These are phyloP conservation scores for Adela reaumurella DNA, from an alignment of 2,888 invertebrate species.

Conservation along the genomic window DNA sequence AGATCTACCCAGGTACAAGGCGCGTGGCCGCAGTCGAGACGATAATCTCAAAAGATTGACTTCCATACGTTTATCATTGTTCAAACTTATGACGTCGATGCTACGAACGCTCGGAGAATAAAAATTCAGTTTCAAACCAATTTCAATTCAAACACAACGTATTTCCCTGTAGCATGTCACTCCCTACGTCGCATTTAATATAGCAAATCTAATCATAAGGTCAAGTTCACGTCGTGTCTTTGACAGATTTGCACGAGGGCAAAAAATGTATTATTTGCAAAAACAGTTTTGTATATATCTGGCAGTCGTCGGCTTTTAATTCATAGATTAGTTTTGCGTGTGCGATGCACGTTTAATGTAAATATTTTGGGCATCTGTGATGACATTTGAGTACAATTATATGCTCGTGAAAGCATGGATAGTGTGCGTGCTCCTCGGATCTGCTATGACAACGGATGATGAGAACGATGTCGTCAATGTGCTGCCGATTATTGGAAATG, in stretches of 20 bases:
- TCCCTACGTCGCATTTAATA: not conserved
- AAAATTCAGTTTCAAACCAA: not conserved
- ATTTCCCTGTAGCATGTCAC: not conserved
- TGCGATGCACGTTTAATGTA: no score
- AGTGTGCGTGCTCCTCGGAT: not conserved
- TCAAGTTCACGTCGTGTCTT: not conserved
- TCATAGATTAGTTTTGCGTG: no score
- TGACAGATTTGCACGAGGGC: not conserved
- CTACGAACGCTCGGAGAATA: not conserved
- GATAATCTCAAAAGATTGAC: no score
- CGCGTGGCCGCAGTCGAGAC: no score
- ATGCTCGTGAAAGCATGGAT: not conserved
- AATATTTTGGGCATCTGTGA: no score
- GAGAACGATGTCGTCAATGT: not conserved
- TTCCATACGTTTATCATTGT: not conserved
- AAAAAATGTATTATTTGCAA: not conserved
- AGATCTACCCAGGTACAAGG: no score
- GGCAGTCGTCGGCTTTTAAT: no score
- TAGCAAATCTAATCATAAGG: not conserved
- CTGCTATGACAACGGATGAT: not conserved
- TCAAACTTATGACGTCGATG: not conserved
- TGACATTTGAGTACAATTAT: no score
- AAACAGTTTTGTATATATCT: no score
- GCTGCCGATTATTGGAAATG: constrained; percentile 31
- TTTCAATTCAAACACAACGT: not conserved